Evolutionary conservation across 2,113 vertebrate genomes (phyloP), one percentile per base, ranked within the genome.

Genomic region (Hippopotamus amphibius): DNA sequence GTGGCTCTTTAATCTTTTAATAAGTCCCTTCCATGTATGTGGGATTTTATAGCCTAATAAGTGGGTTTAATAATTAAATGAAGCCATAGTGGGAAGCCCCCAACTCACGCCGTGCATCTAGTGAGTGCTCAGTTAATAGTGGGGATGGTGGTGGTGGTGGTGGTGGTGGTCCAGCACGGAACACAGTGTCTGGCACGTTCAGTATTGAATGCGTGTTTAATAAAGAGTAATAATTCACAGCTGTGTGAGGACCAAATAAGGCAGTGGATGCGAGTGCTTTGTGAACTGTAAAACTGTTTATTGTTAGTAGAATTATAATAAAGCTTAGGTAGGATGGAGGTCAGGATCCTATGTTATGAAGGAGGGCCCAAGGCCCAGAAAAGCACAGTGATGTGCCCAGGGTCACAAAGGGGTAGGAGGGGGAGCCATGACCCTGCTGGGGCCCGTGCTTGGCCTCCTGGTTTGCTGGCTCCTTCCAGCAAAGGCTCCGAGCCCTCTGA

Each of bases 11-110:
- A 85, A 43, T 71, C 26, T 50, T 83, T 74, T n/a, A 13, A 15
- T n/a, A 79, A 88, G 59, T 87, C 16, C 24, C 24, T 82, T 68
- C 10, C 43, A 3, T 21, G 37, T 28, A 15, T 43, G 24, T 55
- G 43, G 26, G 59, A 65, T 77, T 88, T 90, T 68, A 71, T 17
- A 68, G 24, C 53, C 13, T 95, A 66, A 66, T 59, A 50, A 77
- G 57, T 74, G 76, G 77, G 7, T 85, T 88, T 93, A 85, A 72
- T 89, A 77, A 82, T 90, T 80, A 59, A 30, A 77, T 2, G 8
- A 81, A 74, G 37, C 46, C 30, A 16, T 74, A 59, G 48, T 57
- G n/a, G 15, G 22, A 80, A 48, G 46, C 50, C 90, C 37, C 53
- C 53, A 68, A 16, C n/a, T 77, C 48, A 55, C 0, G 12, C 22